A percentile compares a stretch with the other conserved stretches of the same genome.
Evolutionary conservation across 2,113 vertebrate genomes (phyloP).

Genomic region (Steatornis caripensis): DNA sequence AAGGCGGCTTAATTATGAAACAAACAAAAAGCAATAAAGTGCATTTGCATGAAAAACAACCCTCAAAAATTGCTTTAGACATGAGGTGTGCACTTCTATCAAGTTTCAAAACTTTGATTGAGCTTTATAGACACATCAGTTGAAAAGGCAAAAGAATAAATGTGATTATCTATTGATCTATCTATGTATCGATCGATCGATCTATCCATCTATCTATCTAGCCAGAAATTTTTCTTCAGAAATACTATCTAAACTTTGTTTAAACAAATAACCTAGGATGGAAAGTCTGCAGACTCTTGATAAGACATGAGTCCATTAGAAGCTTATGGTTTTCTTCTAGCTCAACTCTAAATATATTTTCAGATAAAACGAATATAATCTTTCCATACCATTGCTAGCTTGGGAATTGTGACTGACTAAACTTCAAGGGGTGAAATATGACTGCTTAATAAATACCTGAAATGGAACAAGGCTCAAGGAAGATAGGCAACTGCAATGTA

Average conservation of each 20-base stretch:
- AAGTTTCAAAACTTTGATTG: not conserved
- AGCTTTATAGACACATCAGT: not conserved
- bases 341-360: not conserved
- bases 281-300: not conserved
- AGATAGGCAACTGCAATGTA: accelerated
- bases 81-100: not conserved
- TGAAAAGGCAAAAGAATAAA: not conserved
- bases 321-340: not conserved
- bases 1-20: not conserved
- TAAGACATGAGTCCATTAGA: not conserved
- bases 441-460: not conserved
- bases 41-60: not conserved
- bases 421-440: not conserved
- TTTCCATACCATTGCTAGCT: accelerated
- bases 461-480: not conserved
- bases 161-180: not conserved
- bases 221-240: not conserved
- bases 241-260: not conserved
- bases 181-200: too few relatives aligned
- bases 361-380: not conserved
- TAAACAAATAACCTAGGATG: not conserved
- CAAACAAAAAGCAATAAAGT: not conserved
- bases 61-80: not conserved
- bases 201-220: too few relatives aligned
- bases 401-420: not conserved